Evolutionary conservation across 2,888 invertebrate genomes (phyloP), one percentile per base, ranked within the genome.

Genomic region (Trachelus stipa): DNA sequence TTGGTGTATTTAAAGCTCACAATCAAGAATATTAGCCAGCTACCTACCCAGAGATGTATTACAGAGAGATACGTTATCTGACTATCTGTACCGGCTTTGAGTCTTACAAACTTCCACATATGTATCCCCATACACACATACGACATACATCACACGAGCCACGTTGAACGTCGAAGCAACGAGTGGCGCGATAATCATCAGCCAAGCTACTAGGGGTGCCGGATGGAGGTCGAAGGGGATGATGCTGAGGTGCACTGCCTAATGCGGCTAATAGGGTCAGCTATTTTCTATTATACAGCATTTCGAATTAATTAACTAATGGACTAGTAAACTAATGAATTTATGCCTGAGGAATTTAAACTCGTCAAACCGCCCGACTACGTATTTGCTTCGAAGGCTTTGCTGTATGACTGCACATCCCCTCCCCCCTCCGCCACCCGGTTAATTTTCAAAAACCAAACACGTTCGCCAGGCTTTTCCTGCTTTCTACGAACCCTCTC

Each of bases 231-330:
- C 15, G 23, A 40, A 40, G 40, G 40, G 40, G 6, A 40, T 15
- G 15, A 40, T 6, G 30, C 69, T 33, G 11, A 30, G 71, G 74
- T 35, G 30, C 74, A 30, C 34, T 34, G 83, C 82, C 84, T 83
- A 84, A 83, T 83, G 79, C 81, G 82, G 83, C 83, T 84, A 83
- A 84, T 84, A 81, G 81, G 82, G 82, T 83, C 82, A 79, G 82
- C 80, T 81, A 82, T 86, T 85, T 86, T 89, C 87, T 86, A 87
- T 88, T 87, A 86, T 87, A 83, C 84, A 77, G 80, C 81, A 83
- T 83, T 85, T 85, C 85, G 84, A 87, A 88, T 90, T 90, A 90
- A 90, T 91, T 90, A 89, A 87, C 87, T 90, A 89, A 90, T 89
- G 88, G 87, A 83, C 85, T 90, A 88, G 90, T 89, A 88, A 87